phyloP scores from a whole-genome alignment of 2,888 invertebrate genomes.

The Drosophila quasianomalipes region DNA sequence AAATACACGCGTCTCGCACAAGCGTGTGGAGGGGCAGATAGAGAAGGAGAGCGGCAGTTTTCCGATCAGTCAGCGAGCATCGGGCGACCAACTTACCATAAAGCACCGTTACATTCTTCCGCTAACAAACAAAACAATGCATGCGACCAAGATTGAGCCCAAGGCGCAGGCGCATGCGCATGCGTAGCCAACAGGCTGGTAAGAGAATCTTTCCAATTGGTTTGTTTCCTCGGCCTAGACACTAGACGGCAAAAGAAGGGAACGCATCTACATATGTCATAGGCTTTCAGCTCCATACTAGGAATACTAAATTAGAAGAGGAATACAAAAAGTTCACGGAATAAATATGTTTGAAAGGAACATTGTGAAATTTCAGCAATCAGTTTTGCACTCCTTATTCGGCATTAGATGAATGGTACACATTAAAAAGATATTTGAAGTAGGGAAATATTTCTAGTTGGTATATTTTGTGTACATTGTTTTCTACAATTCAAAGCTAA shows the following conservation, averaged over 20 bases:
- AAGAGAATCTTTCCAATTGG: constrained; percentile 58
- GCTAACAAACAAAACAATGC: constrained; percentile 73
- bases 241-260: constrained; percentile 45
- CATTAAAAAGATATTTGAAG: background rate
- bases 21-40: background rate
- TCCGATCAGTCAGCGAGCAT: constrained; percentile 50
- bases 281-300: constrained; percentile 5
- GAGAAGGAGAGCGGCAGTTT: constrained; percentile 6
- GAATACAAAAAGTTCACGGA: background rate
- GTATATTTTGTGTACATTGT: background rate
- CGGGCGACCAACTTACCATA: constrained; percentile 75
- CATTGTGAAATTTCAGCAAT: constrained; percentile 2
- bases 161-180: constrained; percentile 39
- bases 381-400: background rate
- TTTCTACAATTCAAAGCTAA: background rate
- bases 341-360: background rate
- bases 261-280: constrained; percentile 32
- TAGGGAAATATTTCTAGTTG: background rate
- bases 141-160: constrained; percentile 55
- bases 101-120: constrained; percentile 80
- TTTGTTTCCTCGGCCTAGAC: constrained; percentile 40
- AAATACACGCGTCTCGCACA: constrained; percentile 48
- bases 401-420: background rate
- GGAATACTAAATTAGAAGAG: background rate
- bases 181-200: constrained; percentile 57